phyloP scores from a whole-genome alignment of 1,140 invertebrate species.

The Drosophila funebris region DNA sequence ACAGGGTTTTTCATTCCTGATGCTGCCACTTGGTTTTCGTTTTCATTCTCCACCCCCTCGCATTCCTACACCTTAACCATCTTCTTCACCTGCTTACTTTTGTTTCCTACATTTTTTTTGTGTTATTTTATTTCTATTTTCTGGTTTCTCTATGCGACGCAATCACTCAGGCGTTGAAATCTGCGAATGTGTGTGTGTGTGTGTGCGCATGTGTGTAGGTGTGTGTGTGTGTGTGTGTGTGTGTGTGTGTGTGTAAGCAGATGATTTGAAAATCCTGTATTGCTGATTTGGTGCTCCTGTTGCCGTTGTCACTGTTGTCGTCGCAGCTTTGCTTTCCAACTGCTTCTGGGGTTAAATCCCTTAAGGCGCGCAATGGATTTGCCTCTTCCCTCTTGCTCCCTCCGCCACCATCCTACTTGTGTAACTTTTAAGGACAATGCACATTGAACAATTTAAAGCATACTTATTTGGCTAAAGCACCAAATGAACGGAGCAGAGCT shows the following conservation, averaged over 20 bases:
- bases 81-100: constrained; percentile 44
- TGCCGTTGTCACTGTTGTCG: constrained; percentile 32
- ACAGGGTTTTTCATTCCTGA: constrained; percentile 74
- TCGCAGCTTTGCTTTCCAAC: constrained; percentile 76
- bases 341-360: constrained; percentile 71
- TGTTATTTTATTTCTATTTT: constrained; percentile 35
- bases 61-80: too few species aligned
- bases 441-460: constrained; percentile 38
- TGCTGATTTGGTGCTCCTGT: constrained; percentile 69
- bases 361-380: constrained; percentile 67
- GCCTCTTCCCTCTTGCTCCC: constrained; percentile 24
- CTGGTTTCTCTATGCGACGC: constrained; percentile 65
- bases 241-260: constrained; percentile 40
- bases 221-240: constrained; percentile 1
- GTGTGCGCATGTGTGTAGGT: constrained; percentile 12
- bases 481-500: not conserved
- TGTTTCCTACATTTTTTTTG: constrained; percentile 14
- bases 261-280: constrained; percentile 81
- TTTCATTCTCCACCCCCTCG: not conserved
- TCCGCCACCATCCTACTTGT: not conserved
- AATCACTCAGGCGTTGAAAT: constrained; percentile 79
- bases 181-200: constrained; percentile 51
- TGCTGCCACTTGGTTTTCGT: constrained; percentile 52
- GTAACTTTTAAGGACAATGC: constrained; percentile 22
- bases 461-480: constrained; percentile 8